phyloP scores from a whole-genome alignment of 2,888 invertebrate species.

The Acanthacorydalis orientalis region DNA sequence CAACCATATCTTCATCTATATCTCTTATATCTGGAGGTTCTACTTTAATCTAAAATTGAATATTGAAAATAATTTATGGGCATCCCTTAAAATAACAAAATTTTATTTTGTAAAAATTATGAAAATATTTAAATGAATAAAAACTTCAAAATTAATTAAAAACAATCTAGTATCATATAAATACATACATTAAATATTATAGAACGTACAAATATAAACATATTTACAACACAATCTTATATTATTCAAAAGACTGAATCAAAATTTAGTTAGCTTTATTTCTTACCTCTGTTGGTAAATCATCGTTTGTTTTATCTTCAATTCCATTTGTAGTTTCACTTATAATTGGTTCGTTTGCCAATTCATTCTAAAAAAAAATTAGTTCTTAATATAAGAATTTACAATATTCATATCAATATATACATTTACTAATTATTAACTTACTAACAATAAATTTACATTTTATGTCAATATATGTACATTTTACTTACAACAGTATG shows the following conservation, averaged over 20 bases:
- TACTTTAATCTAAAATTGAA: slow-evolving; percentile 17
- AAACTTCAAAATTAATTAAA: no score
- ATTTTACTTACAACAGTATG: slow-evolving; percentile 10
- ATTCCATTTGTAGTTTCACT: slow-evolving; percentile 9
- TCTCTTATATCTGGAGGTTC: slow-evolving; percentile 19
- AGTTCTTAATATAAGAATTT: neutral
- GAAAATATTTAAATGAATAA: no score
- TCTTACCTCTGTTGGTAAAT: slow-evolving; percentile 5
- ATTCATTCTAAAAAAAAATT: slow-evolving; percentile 11
- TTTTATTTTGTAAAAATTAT: no score
- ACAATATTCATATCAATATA: neutral
- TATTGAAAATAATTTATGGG: neutral
- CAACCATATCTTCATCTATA: slow-evolving; percentile 14
- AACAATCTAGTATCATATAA: no score
- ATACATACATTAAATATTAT: no score
- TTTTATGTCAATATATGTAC: no score
- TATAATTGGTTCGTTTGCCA: slow-evolving; percentile 13
- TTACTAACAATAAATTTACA: neutral
- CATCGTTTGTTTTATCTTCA: slow-evolving; percentile 4
- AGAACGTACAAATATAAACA: neutral
- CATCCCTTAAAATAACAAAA: no score
- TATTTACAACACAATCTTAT: neutral
- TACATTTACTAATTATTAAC: no score
- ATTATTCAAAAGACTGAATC: neutral
- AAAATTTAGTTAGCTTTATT: neutral